Base-by-base conservation (phyloP, 1,140 invertebrate genomes). In the Saccostrea echinata region DNA sequence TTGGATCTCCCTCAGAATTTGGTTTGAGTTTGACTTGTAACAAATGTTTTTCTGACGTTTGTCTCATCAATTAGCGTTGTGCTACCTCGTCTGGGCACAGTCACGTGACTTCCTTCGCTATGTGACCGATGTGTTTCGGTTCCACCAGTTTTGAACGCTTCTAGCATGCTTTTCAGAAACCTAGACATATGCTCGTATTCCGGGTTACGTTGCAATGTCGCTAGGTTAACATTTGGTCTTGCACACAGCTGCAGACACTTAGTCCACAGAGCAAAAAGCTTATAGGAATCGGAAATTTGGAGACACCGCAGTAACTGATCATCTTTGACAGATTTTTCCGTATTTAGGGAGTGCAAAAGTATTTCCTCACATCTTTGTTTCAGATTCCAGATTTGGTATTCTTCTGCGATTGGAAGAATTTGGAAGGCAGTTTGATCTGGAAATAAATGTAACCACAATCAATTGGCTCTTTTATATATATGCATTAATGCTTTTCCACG, bases 371-470 rank as follows among this genome's bases (percentile, higher is more conserved):
- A 89, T 61, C 86, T 84, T 18, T 89, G 88, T 68, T 89, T 89
- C 27, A 89, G 86, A 68, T 89, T 89, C 85, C 86, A 89, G 6
- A 89, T 89, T 53, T 89, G 88, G 30, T 87, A 89, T 53, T 89
- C 88, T 30, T 89, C 88, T 24, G 88, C 86, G 4, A 89, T 33
- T 18, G 85, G 57, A 6, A 89, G 33, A 18, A 87, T 87, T 24
- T 76, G 43, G 24, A 89, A 87, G 18, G 85, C 84, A 61, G 68
- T 57, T 13, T 89, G 82, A 53, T 89, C 88, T 89, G 71, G 21
- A 89, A 89, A 4, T 30, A 64, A 24, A 27, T 43, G 43, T 8
- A 43, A 43, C 6, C 43, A 6, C 43, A 43, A 43, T 43, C 43
- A 43, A 9, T 43, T 43, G 43, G 43, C 43, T 43, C 43, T 43